Evolutionary conservation across 2,113 vertebrate genomes (phyloP), one percentile per base, ranked within the genome.

Genomic region (Microcebus griseorufus): DNA sequence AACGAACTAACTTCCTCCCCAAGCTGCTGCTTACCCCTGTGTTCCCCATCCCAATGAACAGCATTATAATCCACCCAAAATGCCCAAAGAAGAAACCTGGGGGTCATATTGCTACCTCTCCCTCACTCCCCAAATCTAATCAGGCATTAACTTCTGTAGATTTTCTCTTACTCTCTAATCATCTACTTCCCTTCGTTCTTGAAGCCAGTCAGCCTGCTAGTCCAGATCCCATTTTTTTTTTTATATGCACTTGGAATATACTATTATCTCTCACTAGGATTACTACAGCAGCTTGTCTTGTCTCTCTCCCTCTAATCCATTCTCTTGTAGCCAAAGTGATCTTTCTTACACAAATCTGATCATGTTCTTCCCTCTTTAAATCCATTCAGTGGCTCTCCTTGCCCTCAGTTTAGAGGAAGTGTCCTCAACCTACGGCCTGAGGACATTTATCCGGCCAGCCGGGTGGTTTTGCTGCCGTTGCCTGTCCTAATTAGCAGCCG

Each of bases 301-400:
- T 81, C 42, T 69, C 69, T 69, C 25, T n/a, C 25, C 79, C 80
- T 90, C 42, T n/a, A 93, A 82, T 53, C 37, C 69, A 90, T 75
- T 51, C 62, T 90, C 91, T 53, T 92, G 55, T 34, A 87, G 78
- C 67, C 78, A 79, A 65, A 80, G 29, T 58, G 73, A 69, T 89
- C 34, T 83, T 93, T 92, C 85, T 88, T 45, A 72, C 16, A 78
- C 48, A 91, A 34, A 91, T 79, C 79, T 76, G 65, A 76, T 76
- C 94, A 48, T 7, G 6, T 73, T 89, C 55, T 96, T 91, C 88
- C 62, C 60, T 86, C 39, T 84, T 93, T 75, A 91, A 95, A 75
- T 73, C 64, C 58, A 53, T 93, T 82, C 45, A 55, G 11, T 58
- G 85, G 65, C 60, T 82, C 37, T 85, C 51, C 32, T 62, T 90